Percentiles rank a stretch among this genome's conserved stretches.
Evolutionary conservation across 2,113 vertebrate species (phyloP).

Genomic region (Monarcha castaneiventris): DNA sequence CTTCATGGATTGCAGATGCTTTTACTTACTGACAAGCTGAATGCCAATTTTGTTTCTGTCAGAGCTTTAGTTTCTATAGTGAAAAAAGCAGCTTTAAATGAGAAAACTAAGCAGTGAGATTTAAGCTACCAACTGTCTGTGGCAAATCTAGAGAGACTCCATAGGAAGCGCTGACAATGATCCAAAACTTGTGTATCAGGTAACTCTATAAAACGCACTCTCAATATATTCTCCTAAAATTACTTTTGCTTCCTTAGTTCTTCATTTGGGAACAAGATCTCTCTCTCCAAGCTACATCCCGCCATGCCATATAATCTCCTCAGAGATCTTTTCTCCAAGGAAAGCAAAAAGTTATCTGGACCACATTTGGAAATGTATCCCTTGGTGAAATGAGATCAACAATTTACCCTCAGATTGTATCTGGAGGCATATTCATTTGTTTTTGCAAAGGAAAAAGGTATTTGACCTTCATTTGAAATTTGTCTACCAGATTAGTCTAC

Average conservation of each 20-base stretch:
- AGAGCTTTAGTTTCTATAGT: neutral
- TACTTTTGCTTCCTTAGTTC: neutral
- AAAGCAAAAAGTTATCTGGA: neutral
- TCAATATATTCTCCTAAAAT: neutral
- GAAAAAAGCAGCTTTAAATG: neutral
- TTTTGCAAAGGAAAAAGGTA: neutral
- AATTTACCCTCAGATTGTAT: neutral
- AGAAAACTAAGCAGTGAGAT: neutral
- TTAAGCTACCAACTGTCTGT: neutral
- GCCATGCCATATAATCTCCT: neutral
- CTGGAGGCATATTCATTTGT: neutral
- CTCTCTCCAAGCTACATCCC: neutral
- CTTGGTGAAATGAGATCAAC: neutral
- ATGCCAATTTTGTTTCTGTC: neutral
- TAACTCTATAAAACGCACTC: neutral
- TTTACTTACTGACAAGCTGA: neutral
- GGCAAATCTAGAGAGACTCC: neutral
- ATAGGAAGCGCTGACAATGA: neutral
- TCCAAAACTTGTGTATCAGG: neutral
- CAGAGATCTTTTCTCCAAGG: neutral
- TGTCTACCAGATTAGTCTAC: neutral
- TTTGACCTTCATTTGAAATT: neutral
- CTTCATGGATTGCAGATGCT: neutral
- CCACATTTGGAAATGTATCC: rapidly evolving
- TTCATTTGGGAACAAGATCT: neutral